Base-by-base conservation (phyloP, 2,113 vertebrate genomes). In the Alaudala cheleensis region DNA sequence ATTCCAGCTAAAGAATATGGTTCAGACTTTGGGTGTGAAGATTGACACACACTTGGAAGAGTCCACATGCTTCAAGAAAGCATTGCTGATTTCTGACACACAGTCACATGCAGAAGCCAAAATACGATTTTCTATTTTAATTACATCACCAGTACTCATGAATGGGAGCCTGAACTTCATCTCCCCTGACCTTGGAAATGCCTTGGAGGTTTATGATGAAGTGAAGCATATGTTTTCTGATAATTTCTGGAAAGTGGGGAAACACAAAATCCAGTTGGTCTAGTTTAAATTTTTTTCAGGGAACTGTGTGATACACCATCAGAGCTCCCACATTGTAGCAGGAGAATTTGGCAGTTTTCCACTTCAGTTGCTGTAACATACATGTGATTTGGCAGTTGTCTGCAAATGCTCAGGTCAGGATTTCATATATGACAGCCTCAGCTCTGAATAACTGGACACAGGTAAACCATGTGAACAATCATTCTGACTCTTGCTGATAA, bases 181-280 rank as follows among this genome's bases (percentile, higher is more conserved):
- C 58, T 96, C 44, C 60, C 73, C 70, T 93, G 96, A 92, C 86
- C 93, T 53, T 91, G 79, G 92, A 95, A 96, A 80, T 61, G 57
- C 76, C 71, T 80, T 78, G 66, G 73, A 86, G 83, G 77, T 71
- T 95, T 89, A 53, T 85, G 78, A 69, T 80, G 78, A 96, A 91
- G 72, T 34, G 51, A 90, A 91, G 62, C 84, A 15, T 81, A 76
- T 62, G 76, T 79, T 95, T 91, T 91, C 81, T 76, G 61, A 74
- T 74, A 53, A 20, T 67, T 81, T 81, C 81, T 92, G 71, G 50
- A 81, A 91, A 72, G 82, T 25, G 26, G 39, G 17, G 53, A 81
- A 91, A 83, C 67, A 81, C 13, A 86, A 39, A 91, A 34, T 2
- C 0, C 34, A 84, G 29, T 81, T 66, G 8, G 50, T 91, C 20